A percentile compares a stretch with the other conserved stretches of the same genome.
Conservation (phyloP, 2,113 vertebrate species). For the Platichthys flesus region DNA sequence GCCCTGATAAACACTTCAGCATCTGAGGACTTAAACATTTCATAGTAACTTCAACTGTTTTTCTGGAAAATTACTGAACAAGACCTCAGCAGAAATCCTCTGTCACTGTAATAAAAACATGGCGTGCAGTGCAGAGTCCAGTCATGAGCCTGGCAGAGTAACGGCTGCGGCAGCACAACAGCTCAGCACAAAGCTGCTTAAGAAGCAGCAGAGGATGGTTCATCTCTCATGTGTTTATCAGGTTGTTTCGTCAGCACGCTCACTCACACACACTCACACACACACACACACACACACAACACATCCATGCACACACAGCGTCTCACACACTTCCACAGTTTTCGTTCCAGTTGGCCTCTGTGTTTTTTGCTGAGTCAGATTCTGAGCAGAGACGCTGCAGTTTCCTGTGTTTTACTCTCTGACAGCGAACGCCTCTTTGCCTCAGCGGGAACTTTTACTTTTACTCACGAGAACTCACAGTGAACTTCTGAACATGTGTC, state of each 20-base stretch:
- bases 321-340: slow-evolving; percentile 30
- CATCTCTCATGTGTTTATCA: slow-evolving; percentile 22
- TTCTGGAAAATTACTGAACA: slow-evolving; percentile 56
- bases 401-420: slow-evolving; percentile 40
- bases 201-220: slow-evolving; percentile 42
- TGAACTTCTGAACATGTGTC: background rate
- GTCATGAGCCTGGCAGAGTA: slow-evolving; percentile 54
- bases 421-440: slow-evolving; percentile 23
- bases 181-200: slow-evolving; percentile 47
- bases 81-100: slow-evolving; percentile 40
- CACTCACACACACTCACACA: slow-evolving; percentile 20
- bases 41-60: background rate
- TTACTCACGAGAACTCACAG: background rate
- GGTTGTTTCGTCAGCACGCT: slow-evolving; percentile 31
- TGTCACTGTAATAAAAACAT: slow-evolving; percentile 41
- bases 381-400: slow-evolving; percentile 26
- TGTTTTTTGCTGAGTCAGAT: slow-evolving; percentile 36
- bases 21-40: background rate
- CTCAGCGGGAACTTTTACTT: background rate
- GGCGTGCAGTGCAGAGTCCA: slow-evolving; percentile 18
- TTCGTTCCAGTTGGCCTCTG: slow-evolving; percentile 15
- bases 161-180: slow-evolving; percentile 57
- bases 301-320: slow-evolving; percentile 19
- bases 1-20: too few species aligned
- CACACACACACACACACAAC: background rate